A percentile compares a stretch with the other conserved stretches of the same genome.
Conservation (phyloP, 2,888 invertebrate genomes). For the Oscheius sp. region DNA sequence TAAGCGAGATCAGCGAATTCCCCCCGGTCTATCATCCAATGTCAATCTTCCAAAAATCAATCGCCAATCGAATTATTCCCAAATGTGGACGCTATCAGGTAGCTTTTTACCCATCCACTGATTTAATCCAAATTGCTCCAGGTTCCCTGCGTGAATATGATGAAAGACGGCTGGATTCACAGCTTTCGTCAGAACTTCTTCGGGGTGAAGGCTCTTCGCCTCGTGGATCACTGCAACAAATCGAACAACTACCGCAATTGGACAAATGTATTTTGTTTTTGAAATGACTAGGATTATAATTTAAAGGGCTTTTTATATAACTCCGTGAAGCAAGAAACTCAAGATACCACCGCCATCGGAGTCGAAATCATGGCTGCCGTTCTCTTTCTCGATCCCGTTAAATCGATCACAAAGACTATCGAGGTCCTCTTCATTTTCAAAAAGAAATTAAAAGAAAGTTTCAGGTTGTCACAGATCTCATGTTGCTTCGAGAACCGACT, state of each 20-base stretch:
- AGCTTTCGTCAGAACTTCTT: conserved; percentile 29
- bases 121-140: background rate
- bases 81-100: conserved; percentile 22
- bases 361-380: conserved; percentile 19
- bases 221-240: conserved; percentile 22
- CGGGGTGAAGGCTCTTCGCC: conserved; percentile 1
- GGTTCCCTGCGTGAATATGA: conserved; percentile 14
- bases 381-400: conserved; percentile 21
- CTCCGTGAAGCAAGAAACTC: conserved; percentile 11
- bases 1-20: conserved; percentile 8
- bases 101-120: background rate
- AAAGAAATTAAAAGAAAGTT: background rate
- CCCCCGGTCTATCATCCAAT: conserved; percentile 13
- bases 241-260: conserved; percentile 19
- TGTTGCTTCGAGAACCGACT: background rate
- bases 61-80: conserved; percentile 22
- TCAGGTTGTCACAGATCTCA: background rate
- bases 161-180: conserved; percentile 29
- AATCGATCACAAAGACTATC: background rate
- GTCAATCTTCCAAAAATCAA: conserved; percentile 21
- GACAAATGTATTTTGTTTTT: conserved; percentile 3
- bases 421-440: conserved; percentile 6
- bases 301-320: conserved; percentile 13
- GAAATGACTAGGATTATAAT: background rate
- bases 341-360: conserved; percentile 15